These are phyloP conservation scores for Hippolais icterina DNA, from an alignment of 2,113 vertebrate species.

Conservation along the genomic window DNA sequence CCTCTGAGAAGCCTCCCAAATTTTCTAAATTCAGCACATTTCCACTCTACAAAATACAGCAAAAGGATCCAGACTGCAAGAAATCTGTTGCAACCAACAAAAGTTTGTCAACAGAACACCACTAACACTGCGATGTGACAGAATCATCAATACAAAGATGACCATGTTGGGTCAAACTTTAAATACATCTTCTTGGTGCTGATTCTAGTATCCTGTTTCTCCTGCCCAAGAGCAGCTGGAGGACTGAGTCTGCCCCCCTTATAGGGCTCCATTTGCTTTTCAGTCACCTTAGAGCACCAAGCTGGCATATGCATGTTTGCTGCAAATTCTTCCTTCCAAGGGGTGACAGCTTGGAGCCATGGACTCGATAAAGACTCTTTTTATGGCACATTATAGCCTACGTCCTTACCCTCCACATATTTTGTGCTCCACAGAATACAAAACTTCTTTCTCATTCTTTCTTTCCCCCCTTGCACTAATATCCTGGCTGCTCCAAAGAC, in stretches of 20 bases:
- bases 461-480: background rate
- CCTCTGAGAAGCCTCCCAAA: background rate
- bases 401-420: background rate
- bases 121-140: background rate
- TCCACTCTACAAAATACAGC: background rate
- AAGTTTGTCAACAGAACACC: background rate
- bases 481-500: background rate
- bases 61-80: background rate
- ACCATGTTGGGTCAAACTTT: background rate
- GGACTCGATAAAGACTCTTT: background rate
- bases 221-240: background rate
- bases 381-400: background rate
- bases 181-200: background rate
- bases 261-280: background rate
- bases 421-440: background rate
- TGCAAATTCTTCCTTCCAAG: background rate
- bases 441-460: background rate
- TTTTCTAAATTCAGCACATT: background rate
- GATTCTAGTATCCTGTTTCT: background rate
- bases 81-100: background rate
- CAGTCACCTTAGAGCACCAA: background rate
- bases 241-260: background rate
- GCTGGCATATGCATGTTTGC: background rate
- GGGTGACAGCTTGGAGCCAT: background rate
- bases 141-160: background rate